phyloP scores from a whole-genome alignment of 2,888 invertebrate species.

The Thera obeliscata region DNA sequence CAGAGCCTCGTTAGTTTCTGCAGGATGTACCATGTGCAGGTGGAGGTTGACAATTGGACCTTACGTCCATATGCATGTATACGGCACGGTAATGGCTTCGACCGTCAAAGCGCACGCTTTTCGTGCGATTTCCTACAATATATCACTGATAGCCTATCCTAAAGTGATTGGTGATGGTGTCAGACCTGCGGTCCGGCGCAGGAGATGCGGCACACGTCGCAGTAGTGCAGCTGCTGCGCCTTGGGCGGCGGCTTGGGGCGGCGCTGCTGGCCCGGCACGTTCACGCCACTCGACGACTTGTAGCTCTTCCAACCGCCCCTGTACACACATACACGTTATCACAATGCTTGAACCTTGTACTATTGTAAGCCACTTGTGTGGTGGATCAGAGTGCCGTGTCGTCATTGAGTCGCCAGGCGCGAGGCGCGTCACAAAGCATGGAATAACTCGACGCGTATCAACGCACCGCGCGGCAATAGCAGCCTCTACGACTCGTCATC shows the following conservation, averaged over 20 bases:
- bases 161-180: too few species aligned
- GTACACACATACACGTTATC: background rate
- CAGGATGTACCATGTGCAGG: too few species aligned
- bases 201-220: slow-evolving; percentile 99
- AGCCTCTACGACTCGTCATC: slow-evolving; percentile 67
- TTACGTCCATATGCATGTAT: too few species aligned
- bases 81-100: too few species aligned
- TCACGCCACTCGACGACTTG: slow-evolving; percentile 76
- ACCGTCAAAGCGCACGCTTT: too few species aligned
- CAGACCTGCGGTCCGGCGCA: slow-evolving; percentile 96
- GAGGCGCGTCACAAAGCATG: slow-evolving; percentile 32
- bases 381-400: slow-evolving; percentile 61
- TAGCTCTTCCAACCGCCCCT: slow-evolving; percentile 76
- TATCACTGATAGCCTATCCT: too few species aligned
- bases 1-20: too few species aligned
- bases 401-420: slow-evolving; percentile 38
- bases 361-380: background rate
- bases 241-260: slow-evolving; percentile 93
- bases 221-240: slow-evolving; percentile 97
- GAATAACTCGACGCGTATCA: slow-evolving; percentile 55
- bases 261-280: slow-evolving; percentile 81
- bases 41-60: too few species aligned
- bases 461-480: slow-evolving; percentile 22
- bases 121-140: too few species aligned
- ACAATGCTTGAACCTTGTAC: background rate